Conservation (phyloP, 2,113 vertebrate genomes). For the Eupsittula cactorum region DNA sequence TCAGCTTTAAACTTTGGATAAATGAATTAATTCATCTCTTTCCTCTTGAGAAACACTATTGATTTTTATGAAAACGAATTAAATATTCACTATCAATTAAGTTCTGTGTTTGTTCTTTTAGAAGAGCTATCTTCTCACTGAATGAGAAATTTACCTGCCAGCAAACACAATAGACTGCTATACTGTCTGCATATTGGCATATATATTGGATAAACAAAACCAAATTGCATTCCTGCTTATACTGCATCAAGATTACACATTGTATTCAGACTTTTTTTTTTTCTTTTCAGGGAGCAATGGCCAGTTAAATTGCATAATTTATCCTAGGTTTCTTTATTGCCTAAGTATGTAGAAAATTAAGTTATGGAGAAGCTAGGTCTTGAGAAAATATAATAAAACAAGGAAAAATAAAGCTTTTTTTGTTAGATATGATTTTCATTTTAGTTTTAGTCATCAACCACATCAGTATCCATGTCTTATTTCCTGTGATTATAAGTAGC, state of each 20-base stretch:
- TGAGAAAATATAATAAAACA: neutral
- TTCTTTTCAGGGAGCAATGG: conserved; percentile 27
- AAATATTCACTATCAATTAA: conserved; percentile 67
- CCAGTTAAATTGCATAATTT: conserved; percentile 41
- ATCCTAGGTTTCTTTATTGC: conserved; percentile 9
- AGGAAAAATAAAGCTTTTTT: neutral
- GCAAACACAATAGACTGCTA: conserved; percentile 27
- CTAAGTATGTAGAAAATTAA: conserved; percentile 50
- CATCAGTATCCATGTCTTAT: neutral
- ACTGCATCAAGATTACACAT: conserved; percentile 30
- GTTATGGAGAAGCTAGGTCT: neutral
- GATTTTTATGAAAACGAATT: conserved; percentile 74
- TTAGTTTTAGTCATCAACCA: neutral
- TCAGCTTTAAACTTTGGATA: conserved; percentile 64
- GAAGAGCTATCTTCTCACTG: neutral
- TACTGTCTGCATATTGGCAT: conserved; percentile 28
- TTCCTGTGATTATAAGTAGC: neutral
- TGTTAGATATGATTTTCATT: neutral
- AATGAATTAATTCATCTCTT: conserved; percentile 66
- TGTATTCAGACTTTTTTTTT: conserved; percentile 16
- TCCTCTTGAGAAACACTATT: conserved; percentile 62
- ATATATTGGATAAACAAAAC: conserved; percentile 58
- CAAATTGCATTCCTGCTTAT: conserved; percentile 60
- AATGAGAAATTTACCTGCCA: conserved; percentile 58
- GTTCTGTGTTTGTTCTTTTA: conserved; percentile 19